phyloP scores from a whole-genome alignment of 1,140 invertebrate genomes.

The Epicauta chinensis region DNA sequence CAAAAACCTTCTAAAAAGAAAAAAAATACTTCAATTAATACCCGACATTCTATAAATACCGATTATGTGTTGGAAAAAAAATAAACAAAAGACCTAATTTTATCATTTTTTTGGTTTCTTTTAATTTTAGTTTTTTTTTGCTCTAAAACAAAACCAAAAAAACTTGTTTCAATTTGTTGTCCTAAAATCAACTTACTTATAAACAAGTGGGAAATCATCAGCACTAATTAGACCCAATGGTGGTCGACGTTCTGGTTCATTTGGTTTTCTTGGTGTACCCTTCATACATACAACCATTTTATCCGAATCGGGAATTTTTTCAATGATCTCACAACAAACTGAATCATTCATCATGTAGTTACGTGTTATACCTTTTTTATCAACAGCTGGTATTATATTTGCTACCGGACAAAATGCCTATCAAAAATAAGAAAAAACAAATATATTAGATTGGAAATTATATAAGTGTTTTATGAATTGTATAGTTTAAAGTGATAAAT shows the following conservation, averaged over 20 bases:
- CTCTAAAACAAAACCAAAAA: too few species aligned
- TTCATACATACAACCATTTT: slow-evolving; percentile 84
- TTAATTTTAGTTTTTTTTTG: too few species aligned
- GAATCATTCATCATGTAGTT: slow-evolving; percentile 76
- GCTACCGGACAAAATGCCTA: slow-evolving; percentile 63
- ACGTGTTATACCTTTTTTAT: slow-evolving; percentile 73
- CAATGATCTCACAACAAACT: slow-evolving; percentile 80
- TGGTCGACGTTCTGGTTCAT: slow-evolving; percentile 60
- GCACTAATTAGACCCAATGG: slow-evolving; percentile 76
- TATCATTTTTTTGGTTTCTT: too few species aligned
- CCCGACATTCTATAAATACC: neutral
- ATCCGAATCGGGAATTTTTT: slow-evolving; percentile 78
- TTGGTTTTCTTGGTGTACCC: slow-evolving; percentile 56
- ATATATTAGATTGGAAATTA: too few species aligned
- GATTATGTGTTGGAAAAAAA: neutral
- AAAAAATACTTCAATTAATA: slow-evolving; percentile 22
- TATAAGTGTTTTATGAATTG: too few species aligned
- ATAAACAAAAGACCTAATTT: neutral
- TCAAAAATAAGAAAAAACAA: slow-evolving; percentile 8
- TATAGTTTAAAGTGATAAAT: too few species aligned
- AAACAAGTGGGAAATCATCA: slow-evolving; percentile 77
- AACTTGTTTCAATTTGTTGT: too few species aligned
- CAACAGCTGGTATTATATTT: slow-evolving; percentile 67
- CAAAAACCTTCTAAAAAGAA: slow-evolving; percentile 30
- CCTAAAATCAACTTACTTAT: slow-evolving; percentile 62